phyloP scores from a whole-genome alignment of 2,888 invertebrate species.

The Cheiracanthium punctorium region DNA sequence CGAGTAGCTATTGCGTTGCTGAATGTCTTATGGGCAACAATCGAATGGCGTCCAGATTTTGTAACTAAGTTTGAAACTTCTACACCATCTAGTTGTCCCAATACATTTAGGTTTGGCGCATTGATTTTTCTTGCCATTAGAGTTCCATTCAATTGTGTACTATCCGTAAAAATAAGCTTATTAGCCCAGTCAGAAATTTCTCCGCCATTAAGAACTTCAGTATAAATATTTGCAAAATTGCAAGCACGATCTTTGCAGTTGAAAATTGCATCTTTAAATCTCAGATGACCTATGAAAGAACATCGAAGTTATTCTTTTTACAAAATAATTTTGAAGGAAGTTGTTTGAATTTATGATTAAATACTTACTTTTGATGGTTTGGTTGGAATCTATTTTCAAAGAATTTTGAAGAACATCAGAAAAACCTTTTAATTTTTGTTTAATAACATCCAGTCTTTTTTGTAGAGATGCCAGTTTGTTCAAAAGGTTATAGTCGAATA shows the following conservation, averaged over 20 bases:
- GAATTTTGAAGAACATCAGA: conserved; percentile 30
- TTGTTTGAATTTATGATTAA: not conserved
- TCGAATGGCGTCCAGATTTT: conserved; percentile 56
- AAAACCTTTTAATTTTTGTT: conserved; percentile 5
- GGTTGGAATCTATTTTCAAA: conserved; percentile 40
- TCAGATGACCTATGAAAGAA: conserved; percentile 26
- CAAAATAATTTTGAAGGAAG: not conserved
- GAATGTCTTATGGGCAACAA: conserved; percentile 62
- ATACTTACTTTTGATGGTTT: conserved; percentile 47
- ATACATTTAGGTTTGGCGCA: conserved; percentile 40
- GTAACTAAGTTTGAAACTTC: conserved; percentile 57
- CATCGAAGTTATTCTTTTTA: not conserved
- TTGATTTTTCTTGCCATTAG: conserved; percentile 36
- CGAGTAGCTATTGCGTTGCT: not conserved
- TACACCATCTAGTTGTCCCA: conserved; percentile 53
- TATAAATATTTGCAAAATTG: conserved; percentile 34
- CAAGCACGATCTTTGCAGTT: conserved; percentile 46
- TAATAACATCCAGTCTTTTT: conserved; percentile 19
- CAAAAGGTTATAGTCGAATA: conserved; percentile 37
- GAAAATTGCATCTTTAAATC: conserved; percentile 60
- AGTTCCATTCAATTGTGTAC: conserved; percentile 47
- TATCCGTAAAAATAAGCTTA: conserved; percentile 54
- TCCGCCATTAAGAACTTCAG: conserved; percentile 52
- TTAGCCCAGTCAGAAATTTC: conserved; percentile 48
- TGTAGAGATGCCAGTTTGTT: conserved; percentile 30